Evolutionary conservation across 2,888 invertebrate genomes (phyloP), one percentile per base, ranked within the genome.

Genomic region (Catocala sponsa): DNA sequence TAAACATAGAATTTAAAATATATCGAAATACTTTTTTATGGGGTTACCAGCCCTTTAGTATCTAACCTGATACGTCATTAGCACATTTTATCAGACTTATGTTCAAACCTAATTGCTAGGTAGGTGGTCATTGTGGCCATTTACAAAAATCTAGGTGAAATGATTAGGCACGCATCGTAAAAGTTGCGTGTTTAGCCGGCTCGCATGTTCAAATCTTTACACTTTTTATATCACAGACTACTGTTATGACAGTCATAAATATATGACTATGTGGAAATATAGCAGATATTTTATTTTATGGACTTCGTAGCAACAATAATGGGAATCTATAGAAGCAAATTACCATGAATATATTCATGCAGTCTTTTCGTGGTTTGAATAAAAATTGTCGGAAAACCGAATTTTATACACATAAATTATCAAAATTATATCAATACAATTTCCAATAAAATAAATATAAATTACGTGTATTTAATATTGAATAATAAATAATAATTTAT

Each of bases 191-290:
- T 63, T 11, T 42, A 48, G 46, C 12, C 25, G 43, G 68, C 65
- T 82, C 75, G 83, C 85, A 84, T 84, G 85, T 73, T 77, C 56
- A 53, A 60, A 62, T 70, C 71, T 75, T 79, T 78, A 82, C 72
- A 79, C 73, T 63, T 74, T 81, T 80, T 80, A 67, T 82, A 81
- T 80, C 78, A 80, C 70, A 55, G 70, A 70, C 70, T 78, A 80
- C 76, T 74, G 73, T 83, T 82, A 72, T 74, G 75, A 66, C 77
- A 65, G 69, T 72, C 74, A 78, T 74, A 76, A 54, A 53, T 53
- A 32, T 44, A 47, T 13, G 32, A 42, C 41, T 48, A 5, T 25
- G 25, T 51, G 11, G 25, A 12, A 46, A 11, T 47, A 15, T 32
- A 11, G 35, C 44, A 32, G 44, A n/a, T 47, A 56, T 33, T 12